Percentiles rank a stretch among this genome's conserved stretches.
Evolutionary conservation across 2,797 vertebrate genomes (phyloP).

Genomic region (Rhadinocentrus ornatus): DNA sequence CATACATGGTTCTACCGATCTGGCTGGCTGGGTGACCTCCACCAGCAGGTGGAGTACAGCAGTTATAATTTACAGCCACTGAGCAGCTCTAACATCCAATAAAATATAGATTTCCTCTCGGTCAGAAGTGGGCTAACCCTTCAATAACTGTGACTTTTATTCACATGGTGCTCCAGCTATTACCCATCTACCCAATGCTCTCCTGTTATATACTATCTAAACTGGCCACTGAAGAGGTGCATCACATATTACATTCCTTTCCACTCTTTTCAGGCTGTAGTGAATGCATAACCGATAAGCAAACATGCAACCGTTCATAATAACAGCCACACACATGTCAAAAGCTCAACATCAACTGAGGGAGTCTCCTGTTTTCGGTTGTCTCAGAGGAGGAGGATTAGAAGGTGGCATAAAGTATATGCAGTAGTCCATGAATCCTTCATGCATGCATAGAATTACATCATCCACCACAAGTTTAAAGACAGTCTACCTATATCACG

Average conservation of each 20-base stretch:
- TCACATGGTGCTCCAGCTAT: slow-evolving; percentile 39
- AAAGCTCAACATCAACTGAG: background rate
- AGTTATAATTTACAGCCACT: slow-evolving; percentile 77
- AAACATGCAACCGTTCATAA: slow-evolving; percentile 35
- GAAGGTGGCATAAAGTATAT: slow-evolving; percentile 26
- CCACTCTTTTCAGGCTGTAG: slow-evolving; percentile 8
- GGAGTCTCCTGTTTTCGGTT: slow-evolving; percentile 22
- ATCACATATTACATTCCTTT: slow-evolving; percentile 2
- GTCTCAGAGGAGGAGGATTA: slow-evolving; percentile 34
- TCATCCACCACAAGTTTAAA: slow-evolving; percentile 50
- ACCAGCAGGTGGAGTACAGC: slow-evolving; percentile 66
- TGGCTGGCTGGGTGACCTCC: slow-evolving; percentile 63
- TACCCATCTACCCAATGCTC: slow-evolving; percentile 40
- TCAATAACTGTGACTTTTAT: slow-evolving; percentile 63
- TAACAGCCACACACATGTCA: slow-evolving; percentile 14
- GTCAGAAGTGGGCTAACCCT: slow-evolving; percentile 48
- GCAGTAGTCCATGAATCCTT: slow-evolving; percentile 55
- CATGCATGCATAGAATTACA: slow-evolving; percentile 63
- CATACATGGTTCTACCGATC: slow-evolving; percentile 28
- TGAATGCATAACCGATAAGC: slow-evolving; percentile 4
- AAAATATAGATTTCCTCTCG: slow-evolving; percentile 74
- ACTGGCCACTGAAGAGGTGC: slow-evolving; percentile 14
- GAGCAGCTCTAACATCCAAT: slow-evolving; percentile 69
- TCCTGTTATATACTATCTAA: slow-evolving; percentile 31
- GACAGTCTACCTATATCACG: slow-evolving; percentile 47